phyloP scores from a whole-genome alignment of 1,140 invertebrate genomes.

The Zaprionus lachaisei region DNA sequence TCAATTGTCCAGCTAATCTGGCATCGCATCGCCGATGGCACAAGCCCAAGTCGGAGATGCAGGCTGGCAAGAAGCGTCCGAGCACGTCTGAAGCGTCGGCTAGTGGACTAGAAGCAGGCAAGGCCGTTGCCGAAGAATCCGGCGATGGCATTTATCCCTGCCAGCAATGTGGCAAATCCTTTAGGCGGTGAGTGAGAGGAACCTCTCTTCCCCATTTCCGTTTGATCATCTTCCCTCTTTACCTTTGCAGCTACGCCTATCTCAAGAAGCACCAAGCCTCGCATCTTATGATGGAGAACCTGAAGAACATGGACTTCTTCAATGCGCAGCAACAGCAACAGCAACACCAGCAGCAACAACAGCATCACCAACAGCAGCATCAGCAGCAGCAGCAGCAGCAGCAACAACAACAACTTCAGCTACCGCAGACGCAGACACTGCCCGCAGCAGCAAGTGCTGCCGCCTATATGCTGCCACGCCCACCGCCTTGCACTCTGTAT shows the following conservation, averaged over 20 bases:
- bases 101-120: constrained; percentile 48
- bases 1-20: constrained; percentile 99
- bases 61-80: constrained; percentile 55
- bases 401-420: constrained; percentile 29
- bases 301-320: constrained; percentile 73
- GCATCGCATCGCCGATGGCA: constrained; percentile 99
- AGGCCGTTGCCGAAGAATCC: constrained; percentile 63
- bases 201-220: background rate
- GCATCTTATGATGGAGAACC: constrained; percentile 80
- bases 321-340: constrained; percentile 54
- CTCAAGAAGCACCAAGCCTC: constrained; percentile 88
- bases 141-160: constrained; percentile 88
- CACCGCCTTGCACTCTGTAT: constrained; percentile 54
- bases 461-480: constrained; percentile 57
- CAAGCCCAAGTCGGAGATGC: constrained; percentile 88
- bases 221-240: background rate
- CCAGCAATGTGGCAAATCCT: constrained; percentile 92
- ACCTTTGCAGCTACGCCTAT: constrained; percentile 89
- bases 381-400: constrained; percentile 28
- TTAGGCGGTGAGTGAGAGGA: constrained; percentile 85
- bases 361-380: constrained; percentile 37
- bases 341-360: constrained; percentile 46
- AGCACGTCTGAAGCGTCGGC: constrained; percentile 82
- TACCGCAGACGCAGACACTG: constrained; percentile 6
- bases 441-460: constrained; percentile 2